Percentiles rank a stretch among this genome's conserved stretches.
These are phyloP conservation scores for Drosophila aff. DNA, from an alignment of 1,140 invertebrate species.

Conservation along the genomic window DNA sequence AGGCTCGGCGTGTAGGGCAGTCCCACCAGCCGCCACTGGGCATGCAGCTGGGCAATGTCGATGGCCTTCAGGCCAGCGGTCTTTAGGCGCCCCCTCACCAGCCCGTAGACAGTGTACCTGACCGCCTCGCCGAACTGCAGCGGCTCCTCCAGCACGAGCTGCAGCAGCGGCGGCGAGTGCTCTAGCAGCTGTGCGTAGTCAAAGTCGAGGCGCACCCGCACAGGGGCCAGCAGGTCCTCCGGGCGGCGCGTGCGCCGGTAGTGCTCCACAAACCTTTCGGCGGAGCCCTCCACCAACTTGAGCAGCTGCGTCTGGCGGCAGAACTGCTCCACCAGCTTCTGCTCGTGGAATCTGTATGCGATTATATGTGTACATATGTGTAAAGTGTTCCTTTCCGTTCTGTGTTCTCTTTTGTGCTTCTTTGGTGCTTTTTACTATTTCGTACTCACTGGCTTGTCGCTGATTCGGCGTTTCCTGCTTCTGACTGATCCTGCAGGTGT, in stretches of 20 bases:
- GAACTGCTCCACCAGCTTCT: constrained; percentile 54
- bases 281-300: constrained; percentile 60
- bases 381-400: not conserved
- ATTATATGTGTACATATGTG: not conserved
- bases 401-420: not conserved
- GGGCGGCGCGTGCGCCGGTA: constrained; percentile 42
- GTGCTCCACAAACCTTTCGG: constrained; percentile 44
- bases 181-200: constrained; percentile 49
- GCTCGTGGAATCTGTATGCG: constrained; percentile 2
- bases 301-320: constrained; percentile 56
- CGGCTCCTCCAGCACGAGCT: constrained; percentile 66
- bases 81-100: constrained; percentile 57
- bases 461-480: too few species aligned
- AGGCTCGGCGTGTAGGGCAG: constrained; percentile 63
- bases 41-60: constrained; percentile 73
- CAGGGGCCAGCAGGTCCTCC: constrained; percentile 65
- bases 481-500: too few species aligned
- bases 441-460: too few species aligned
- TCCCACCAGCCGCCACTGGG: constrained; percentile 65
- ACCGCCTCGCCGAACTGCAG: constrained; percentile 68
- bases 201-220: constrained; percentile 65
- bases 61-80: constrained; percentile 46
- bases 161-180: constrained; percentile 39
- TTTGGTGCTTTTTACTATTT: not conserved
- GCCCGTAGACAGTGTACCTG: constrained; percentile 63